Percentiles rank a stretch among this genome's conserved stretches.
phyloP scores from a whole-genome alignment of 2,888 invertebrate species.

The Scaptodrosophila latifasciaeformis region DNA sequence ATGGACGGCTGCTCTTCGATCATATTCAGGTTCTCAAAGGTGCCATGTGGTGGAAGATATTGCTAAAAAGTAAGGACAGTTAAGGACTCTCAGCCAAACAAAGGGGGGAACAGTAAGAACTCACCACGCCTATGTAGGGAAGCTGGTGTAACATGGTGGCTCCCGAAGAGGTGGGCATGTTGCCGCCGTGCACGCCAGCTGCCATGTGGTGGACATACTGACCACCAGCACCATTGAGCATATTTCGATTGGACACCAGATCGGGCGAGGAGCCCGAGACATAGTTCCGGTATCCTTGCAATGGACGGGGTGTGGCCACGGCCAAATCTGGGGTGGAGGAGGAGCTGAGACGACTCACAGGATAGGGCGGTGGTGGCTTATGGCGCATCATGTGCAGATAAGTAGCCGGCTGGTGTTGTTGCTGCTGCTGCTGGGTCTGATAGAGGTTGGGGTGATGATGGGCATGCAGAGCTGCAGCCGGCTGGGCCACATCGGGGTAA shows the following conservation, averaged over 20 bases:
- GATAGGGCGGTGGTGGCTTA: constrained; percentile 91
- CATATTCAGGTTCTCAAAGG: constrained; percentile 83
- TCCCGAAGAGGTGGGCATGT: constrained; percentile 55
- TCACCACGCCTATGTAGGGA: constrained; percentile 57
- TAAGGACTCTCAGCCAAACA: constrained; percentile 7
- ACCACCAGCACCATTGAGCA: constrained; percentile 75
- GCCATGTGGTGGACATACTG: constrained; percentile 55
- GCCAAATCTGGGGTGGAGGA: constrained; percentile 91
- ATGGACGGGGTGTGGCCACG: constrained; percentile 79
- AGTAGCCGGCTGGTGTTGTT: constrained; percentile 39
- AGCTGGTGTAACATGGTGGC: constrained; percentile 68
- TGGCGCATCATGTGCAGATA: constrained; percentile 73
- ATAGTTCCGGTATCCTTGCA: constrained; percentile 76
- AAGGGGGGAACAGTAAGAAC: no score
- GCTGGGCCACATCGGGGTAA: constrained; percentile 82
- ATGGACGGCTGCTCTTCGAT: constrained; percentile 75
- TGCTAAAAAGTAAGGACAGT: constrained; percentile 73
- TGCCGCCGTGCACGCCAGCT: constrained; percentile 74
- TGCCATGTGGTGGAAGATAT: constrained; percentile 79
- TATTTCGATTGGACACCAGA: constrained; percentile 83
- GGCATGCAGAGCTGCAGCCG: constrained; percentile 70
- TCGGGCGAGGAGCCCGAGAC: constrained; percentile 87
- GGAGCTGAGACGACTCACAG: constrained; percentile 84
- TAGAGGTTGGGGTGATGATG: constrained; percentile 61
- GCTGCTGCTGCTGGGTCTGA: constrained; percentile 48